These are phyloP conservation scores for Nesogale talazaci DNA, from an alignment of 2,113 vertebrate genomes.

Conservation along the genomic window DNA sequence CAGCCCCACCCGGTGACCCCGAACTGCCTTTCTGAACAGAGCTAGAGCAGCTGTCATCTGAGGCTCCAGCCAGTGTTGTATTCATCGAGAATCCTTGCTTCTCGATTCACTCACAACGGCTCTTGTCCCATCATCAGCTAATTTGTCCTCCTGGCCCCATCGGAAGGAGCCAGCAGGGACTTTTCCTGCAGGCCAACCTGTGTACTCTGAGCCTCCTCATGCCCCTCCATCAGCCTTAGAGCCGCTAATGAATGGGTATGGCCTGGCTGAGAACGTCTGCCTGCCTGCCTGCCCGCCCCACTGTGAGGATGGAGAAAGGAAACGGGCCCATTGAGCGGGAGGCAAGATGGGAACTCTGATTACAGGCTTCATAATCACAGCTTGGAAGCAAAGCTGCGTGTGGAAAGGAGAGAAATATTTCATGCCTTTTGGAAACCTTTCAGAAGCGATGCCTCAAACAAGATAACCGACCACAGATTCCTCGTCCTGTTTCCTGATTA, in stretches of 20 bases:
- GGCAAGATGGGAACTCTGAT: neutral
- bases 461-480: conserved; percentile 3
- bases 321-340: neutral
- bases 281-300: no score
- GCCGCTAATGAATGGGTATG: neutral
- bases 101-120: neutral
- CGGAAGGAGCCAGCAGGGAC: neutral
- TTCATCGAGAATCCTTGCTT: no score
- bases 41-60: neutral
- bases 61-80: neutral
- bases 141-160: neutral
- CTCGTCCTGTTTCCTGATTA: conserved; percentile 5
- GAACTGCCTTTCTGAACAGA: neutral
- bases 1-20: neutral
- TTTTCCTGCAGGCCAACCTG: neutral
- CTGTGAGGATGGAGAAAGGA: neutral
- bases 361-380: conserved; percentile 16
- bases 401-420: neutral
- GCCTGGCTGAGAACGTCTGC: neutral
- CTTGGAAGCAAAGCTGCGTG: neutral
- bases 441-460: conserved; percentile 28
- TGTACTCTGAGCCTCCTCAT: neutral
- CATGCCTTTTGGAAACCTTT: conserved; percentile 8
- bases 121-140: neutral
- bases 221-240: neutral